Conservation (phyloP, 2,797 vertebrate species). For the Nannoperca obscura region DNA sequence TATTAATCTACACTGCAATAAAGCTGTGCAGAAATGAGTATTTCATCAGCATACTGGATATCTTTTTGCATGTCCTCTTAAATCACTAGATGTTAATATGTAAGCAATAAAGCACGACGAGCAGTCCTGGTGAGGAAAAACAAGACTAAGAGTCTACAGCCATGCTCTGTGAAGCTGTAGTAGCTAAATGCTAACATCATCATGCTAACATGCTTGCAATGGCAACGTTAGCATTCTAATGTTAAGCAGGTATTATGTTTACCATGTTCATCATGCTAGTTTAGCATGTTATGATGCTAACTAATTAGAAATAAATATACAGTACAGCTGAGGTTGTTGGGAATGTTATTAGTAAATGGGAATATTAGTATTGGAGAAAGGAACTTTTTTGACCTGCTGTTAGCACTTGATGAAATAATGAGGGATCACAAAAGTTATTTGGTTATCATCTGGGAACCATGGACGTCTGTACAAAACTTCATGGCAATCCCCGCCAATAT, state of each 20-base stretch:
- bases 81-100: background rate
- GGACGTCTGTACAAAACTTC: background rate
- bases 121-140: background rate
- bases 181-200: constrained; percentile 13
- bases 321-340: background rate
- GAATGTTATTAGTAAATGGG: background rate
- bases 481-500: background rate
- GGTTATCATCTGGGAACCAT: background rate
- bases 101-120: background rate
- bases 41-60: constrained; percentile 8
- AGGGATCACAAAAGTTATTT: background rate
- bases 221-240: background rate
- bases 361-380: background rate
- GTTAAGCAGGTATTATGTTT: background rate
- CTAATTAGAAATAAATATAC: background rate
- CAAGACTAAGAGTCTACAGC: background rate
- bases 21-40: constrained; percentile 23
- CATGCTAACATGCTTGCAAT: too few species aligned
- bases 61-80: constrained; percentile 8
- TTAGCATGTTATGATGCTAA: background rate
- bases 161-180: background rate
- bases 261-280: background rate
- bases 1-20: constrained; percentile 31
- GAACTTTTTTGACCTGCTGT: background rate
- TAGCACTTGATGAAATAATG: too few species aligned